phyloP scores from a whole-genome alignment of 2,797 vertebrate genomes.

The Pelochelys cantorii region DNA sequence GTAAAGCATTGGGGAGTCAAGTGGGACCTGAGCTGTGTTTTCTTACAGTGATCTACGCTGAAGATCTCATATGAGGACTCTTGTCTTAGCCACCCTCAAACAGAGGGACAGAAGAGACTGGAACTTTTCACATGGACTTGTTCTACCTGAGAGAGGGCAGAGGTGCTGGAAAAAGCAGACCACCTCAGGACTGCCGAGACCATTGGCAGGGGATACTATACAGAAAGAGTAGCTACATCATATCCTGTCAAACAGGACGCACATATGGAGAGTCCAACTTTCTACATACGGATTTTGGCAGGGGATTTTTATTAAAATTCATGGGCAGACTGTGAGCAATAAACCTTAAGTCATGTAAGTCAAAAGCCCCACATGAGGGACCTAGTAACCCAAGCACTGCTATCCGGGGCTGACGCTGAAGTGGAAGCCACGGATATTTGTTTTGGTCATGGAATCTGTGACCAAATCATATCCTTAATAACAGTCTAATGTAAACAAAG shows the following conservation, averaged over 20 bases:
- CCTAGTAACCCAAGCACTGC: no score
- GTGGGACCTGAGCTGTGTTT: not conserved
- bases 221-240: not conserved
- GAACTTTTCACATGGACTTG: not conserved
- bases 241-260: not conserved
- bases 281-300: no score
- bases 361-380: not conserved
- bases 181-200: not conserved
- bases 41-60: not conserved
- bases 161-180: not conserved
- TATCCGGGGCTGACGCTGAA: no score
- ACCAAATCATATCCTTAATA: not conserved
- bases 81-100: not conserved
- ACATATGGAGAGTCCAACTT: no score
- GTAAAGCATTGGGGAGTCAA: not conserved
- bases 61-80: not conserved
- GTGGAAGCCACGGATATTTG: no score
- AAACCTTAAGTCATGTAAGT: not conserved
- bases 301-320: no score
- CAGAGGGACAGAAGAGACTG: not conserved
- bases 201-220: not conserved
- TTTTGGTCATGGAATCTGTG: no score
- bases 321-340: no score
- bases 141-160: not conserved
- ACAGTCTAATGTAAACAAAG: not conserved